Conservation (phyloP, 2,113 vertebrate species). For the Antigone vipio region DNA sequence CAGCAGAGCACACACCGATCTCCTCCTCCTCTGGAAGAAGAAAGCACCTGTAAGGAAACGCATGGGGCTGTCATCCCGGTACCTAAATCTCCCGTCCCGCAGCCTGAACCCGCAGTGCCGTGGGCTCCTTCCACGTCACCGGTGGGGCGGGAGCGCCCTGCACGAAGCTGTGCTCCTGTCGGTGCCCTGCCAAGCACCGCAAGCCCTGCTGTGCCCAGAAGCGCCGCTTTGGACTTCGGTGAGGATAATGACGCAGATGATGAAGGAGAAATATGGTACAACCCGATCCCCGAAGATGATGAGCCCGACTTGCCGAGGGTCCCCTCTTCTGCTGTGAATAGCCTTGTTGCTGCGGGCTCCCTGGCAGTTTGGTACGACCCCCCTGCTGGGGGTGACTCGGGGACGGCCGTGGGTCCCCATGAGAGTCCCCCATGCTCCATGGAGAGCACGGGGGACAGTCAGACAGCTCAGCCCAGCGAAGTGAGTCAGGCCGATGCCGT, state of each 20-base stretch:
- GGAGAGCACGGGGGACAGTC: slow-evolving; percentile 36
- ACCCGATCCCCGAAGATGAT: slow-evolving; percentile 96
- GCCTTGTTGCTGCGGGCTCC: slow-evolving; percentile 36
- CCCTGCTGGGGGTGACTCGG: slow-evolving; percentile 28
- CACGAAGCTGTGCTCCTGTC: background rate
- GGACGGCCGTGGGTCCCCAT: background rate
- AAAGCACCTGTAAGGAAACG: slow-evolving; percentile 56
- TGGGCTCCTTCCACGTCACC: slow-evolving; percentile 2
- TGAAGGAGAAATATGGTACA: slow-evolving; percentile 99
- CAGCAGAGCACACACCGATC: slow-evolving; percentile 84
- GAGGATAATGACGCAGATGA: slow-evolving; percentile 94
- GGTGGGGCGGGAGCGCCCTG: background rate
- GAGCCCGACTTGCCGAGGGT: slow-evolving; percentile 57
- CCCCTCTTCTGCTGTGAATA: background rate
- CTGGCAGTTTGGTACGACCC: slow-evolving; percentile 34
- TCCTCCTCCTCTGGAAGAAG: slow-evolving; percentile 71
- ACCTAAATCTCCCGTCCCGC: slow-evolving; percentile 17
- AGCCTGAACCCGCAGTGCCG: slow-evolving; percentile 60
- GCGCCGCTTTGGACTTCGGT: slow-evolving; percentile 67
- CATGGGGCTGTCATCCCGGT: slow-evolving; percentile 62
- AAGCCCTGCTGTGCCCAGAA: background rate
- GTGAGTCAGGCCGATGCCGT: slow-evolving; percentile 42
- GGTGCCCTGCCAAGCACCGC: background rate
- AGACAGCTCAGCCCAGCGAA: slow-evolving; percentile 22
- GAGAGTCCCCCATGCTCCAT: background rate